Evolutionary conservation across 2,797 vertebrate species (phyloP).

Genomic region (Antennarius maculatus): DNA sequence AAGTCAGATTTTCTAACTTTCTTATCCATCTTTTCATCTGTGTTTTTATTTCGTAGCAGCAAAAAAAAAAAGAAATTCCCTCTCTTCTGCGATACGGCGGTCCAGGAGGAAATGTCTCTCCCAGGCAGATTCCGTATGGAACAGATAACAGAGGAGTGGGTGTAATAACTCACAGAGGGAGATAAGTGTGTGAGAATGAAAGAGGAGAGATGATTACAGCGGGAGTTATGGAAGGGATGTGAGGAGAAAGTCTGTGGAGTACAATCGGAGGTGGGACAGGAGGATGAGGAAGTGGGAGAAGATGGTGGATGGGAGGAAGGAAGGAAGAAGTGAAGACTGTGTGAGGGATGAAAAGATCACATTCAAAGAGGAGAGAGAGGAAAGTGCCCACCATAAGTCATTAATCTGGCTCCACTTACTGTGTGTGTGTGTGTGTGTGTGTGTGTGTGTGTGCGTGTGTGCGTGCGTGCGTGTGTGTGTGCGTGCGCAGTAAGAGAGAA

Average conservation of each 20-base stretch:
- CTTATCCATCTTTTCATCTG: background rate
- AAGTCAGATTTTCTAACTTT: slow-evolving; percentile 8
- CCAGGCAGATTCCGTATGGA: slow-evolving; percentile 38
- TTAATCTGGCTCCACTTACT: slow-evolving; percentile 48
- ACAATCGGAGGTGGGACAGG: slow-evolving; percentile 2
- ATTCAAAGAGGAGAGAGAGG: slow-evolving; percentile 10
- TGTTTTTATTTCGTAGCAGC: background rate
- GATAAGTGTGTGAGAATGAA: slow-evolving; percentile 40
- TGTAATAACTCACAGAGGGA: slow-evolving; percentile 54
- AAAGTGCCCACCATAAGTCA: slow-evolving; percentile 48
- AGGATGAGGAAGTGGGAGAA: slow-evolving; percentile 3
- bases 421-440: slow-evolving; percentile 10
- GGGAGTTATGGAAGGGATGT: background rate
- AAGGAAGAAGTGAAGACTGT: slow-evolving; percentile 10
- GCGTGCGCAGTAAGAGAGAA: background rate
- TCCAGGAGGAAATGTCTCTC: slow-evolving; percentile 37
- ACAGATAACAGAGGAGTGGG: slow-evolving; percentile 41
- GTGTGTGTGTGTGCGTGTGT: no score
- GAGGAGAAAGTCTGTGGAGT: slow-evolving; percentile 20
- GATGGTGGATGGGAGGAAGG: slow-evolving; percentile 8
- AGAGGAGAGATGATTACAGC: background rate
- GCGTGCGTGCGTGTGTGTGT: background rate
- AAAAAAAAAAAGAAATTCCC: slow-evolving; percentile 16
- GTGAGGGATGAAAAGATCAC: slow-evolving; percentile 12
- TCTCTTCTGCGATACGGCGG: slow-evolving; percentile 9